phyloP scores from a whole-genome alignment of 2,113 vertebrate genomes.

The Recurvirostra avosetta region DNA sequence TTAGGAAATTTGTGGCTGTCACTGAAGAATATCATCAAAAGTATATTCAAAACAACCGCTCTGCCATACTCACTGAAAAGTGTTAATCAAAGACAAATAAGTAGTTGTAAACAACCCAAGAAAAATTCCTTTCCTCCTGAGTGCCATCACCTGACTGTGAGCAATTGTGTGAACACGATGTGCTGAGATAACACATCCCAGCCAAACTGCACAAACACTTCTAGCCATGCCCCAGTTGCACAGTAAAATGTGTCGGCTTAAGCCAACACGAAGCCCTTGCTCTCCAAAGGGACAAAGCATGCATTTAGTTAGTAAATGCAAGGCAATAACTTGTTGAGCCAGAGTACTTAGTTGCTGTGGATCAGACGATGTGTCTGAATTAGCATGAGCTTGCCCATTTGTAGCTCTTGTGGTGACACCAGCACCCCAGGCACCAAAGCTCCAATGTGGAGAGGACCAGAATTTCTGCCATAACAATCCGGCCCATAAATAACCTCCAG shows the following conservation, averaged over 20 bases:
- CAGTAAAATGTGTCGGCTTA: background rate
- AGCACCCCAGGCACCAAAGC: background rate
- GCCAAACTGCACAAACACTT: background rate
- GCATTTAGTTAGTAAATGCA: background rate
- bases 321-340: background rate
- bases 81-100: slow-evolving; percentile 20
- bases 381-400: background rate
- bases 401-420: background rate
- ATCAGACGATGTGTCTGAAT: background rate
- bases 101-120: background rate
- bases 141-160: slow-evolving; percentile 26
- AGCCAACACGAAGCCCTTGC: background rate
- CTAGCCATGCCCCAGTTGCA: background rate
- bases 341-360: background rate
- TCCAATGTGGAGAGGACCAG: background rate
- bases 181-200: slow-evolving; percentile 40
- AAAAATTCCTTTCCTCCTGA: background rate
- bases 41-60: background rate
- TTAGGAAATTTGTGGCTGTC: background rate
- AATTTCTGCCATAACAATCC: background rate
- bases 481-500: background rate
- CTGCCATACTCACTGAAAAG: background rate
- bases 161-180: background rate
- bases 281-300: background rate
- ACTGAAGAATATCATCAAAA: slow-evolving; percentile 4